Evolutionary conservation across 2,797 vertebrate genomes (phyloP).

Genomic region (Pseudomugil gertrudae): DNA sequence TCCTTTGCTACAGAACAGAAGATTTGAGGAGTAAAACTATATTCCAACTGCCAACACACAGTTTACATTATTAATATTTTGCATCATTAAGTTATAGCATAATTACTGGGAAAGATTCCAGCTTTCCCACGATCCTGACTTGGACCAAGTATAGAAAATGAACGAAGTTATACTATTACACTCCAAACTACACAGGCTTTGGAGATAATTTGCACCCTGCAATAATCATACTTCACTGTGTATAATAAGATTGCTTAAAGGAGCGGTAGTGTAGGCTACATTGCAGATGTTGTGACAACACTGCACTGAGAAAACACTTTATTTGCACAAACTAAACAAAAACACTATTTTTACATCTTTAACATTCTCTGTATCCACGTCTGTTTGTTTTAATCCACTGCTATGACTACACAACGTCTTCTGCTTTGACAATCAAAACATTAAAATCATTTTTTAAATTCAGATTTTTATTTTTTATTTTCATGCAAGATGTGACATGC

Average conservation of each 20-base stretch:
- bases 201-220: constrained; percentile 43
- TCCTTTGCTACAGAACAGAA: background rate
- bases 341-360: constrained; percentile 36
- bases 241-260: constrained; percentile 50
- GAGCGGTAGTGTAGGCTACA: constrained; percentile 43
- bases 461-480: background rate
- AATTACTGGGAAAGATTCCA: too few species aligned
- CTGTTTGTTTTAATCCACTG: constrained; percentile 9
- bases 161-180: fast-evolving
- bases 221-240: constrained; percentile 50
- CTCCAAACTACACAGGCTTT: constrained; percentile 4
- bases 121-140: too few species aligned
- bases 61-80: background rate
- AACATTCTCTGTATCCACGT: constrained; percentile 14
- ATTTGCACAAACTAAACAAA: constrained; percentile 40
- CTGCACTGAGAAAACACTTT: constrained; percentile 64
- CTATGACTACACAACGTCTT: background rate
- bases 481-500: constrained; percentile 31
- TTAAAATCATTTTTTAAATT: background rate
- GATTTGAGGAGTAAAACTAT: background rate
- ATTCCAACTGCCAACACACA: background rate
- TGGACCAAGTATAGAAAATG: too few species aligned
- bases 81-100: background rate
- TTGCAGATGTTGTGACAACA: constrained; percentile 65
- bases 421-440: background rate